A percentile compares a stretch with the other conserved stretches of the same genome.
Conservation (phyloP, 2,113 vertebrate genomes). For the Alosa alosa region DNA sequence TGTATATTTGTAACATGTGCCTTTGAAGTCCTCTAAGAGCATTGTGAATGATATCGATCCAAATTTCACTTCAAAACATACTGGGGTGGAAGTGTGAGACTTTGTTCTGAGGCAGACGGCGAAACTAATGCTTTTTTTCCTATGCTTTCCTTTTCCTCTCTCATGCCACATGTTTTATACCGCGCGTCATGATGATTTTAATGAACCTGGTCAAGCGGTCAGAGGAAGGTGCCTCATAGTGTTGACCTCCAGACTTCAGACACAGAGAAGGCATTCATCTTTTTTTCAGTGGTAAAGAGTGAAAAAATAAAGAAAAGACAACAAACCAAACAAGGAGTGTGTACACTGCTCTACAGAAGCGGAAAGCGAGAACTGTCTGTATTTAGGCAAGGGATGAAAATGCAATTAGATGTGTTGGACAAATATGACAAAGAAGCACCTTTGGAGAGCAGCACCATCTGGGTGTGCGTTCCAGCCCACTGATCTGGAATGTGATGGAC, state of each 20-base stretch:
- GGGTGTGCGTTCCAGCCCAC: slow-evolving; percentile 28
- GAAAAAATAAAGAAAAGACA: neutral
- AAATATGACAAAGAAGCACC: slow-evolving; percentile 9
- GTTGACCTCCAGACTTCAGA: neutral
- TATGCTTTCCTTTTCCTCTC: neutral
- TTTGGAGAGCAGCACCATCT: slow-evolving; percentile 21
- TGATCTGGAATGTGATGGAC: slow-evolving; percentile 36
- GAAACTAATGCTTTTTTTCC: neutral
- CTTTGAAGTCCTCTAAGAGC: slow-evolving; percentile 18
- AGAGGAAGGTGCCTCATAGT: neutral
- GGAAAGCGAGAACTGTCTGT: slow-evolving; percentile 11
- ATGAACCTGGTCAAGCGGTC: neutral
- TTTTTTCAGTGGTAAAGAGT: neutral
- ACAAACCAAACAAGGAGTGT: neutral
- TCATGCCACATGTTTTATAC: neutral
- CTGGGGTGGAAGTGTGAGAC: neutral
- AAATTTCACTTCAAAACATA: slow-evolving; percentile 9
- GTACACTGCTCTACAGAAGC: neutral
- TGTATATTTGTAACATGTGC: neutral
- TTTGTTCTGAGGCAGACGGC: neutral
- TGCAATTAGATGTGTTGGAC: slow-evolving; percentile 13
- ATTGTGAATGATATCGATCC: neutral
- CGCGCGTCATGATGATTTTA: neutral
- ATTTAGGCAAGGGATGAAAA: slow-evolving; percentile 16
- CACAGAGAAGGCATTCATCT: neutral